Percentiles rank a stretch among this genome's conserved stretches.
Evolutionary conservation across 2,888 invertebrate species (phyloP).

Genomic region (Ariolimax columbianus): DNA sequence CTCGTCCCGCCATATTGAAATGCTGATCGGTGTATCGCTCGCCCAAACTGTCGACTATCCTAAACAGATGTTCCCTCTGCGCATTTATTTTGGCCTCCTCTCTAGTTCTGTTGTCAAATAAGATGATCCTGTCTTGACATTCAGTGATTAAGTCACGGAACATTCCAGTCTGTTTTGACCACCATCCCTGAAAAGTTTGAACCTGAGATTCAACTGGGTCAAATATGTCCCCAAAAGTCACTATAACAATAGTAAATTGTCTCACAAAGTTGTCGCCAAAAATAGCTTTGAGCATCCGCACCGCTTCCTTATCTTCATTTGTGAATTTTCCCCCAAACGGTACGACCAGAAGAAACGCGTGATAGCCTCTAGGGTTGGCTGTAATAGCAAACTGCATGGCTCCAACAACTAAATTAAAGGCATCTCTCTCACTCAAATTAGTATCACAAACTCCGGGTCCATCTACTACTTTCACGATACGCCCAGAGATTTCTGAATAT

Average conservation of each 20-base stretch:
- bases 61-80: background rate
- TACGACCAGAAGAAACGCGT: conserved; percentile 17
- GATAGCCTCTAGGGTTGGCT: conserved; percentile 19
- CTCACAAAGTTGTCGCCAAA: conserved; percentile 25
- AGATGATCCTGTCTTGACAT: background rate
- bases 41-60: conserved; percentile 3
- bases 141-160: background rate
- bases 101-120: conserved; percentile 17
- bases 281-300: background rate
- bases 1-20: background rate
- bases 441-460: conserved; percentile 38
- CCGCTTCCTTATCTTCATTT: background rate
- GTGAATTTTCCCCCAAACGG: conserved; percentile 1
- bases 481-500: background rate
- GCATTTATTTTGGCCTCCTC: background rate
- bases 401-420: background rate
- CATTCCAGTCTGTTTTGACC: background rate
- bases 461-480: conserved; percentile 33
- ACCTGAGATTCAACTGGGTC: background rate
- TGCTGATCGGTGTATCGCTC: conserved; percentile 20
- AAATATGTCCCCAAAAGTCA: conserved; percentile 6
- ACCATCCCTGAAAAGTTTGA: conserved; percentile 16
- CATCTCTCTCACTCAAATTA: background rate
- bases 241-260: conserved; percentile 9
- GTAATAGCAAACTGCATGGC: conserved; percentile 18